phyloP scores from a whole-genome alignment of 2,888 invertebrate genomes.

The Troilus luridus region DNA sequence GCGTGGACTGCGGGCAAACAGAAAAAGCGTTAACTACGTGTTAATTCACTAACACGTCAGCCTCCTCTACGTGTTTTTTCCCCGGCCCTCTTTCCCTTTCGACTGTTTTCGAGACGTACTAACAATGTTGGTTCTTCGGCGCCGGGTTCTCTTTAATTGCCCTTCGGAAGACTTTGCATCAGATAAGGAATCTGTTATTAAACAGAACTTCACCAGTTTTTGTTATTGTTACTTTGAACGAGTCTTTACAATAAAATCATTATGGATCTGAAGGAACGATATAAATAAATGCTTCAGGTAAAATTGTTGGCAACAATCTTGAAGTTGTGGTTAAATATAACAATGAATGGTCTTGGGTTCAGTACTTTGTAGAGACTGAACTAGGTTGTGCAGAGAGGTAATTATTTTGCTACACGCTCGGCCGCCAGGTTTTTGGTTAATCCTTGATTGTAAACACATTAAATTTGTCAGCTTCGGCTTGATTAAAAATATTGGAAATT shows the following conservation, averaged over 20 bases:
- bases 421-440: too few relatives aligned
- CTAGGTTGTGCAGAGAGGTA: too few relatives aligned
- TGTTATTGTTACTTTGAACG: background rate
- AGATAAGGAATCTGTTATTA: constrained; percentile 9
- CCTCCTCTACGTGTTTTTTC: background rate
- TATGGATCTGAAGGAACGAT: background rate
- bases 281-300: background rate
- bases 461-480: too few relatives aligned
- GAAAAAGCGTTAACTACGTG: constrained; percentile 30
- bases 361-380: too few relatives aligned
- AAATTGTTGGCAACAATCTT: background rate
- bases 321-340: background rate
- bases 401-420: too few relatives aligned
- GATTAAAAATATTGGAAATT: too few relatives aligned
- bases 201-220: background rate
- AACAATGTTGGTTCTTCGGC: constrained; percentile 17
- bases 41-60: background rate
- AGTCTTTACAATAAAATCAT: background rate
- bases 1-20: background rate
- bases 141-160: constrained; percentile 15
- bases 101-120: background rate
- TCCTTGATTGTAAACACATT: too few relatives aligned
- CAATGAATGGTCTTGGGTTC: background rate
- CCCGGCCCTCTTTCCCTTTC: background rate
- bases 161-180: background rate